Percentiles rank a stretch among this genome's conserved stretches.
Evolutionary conservation across 2,113 vertebrate species (phyloP).

Genomic region (Chloropsis hardwickii): DNA sequence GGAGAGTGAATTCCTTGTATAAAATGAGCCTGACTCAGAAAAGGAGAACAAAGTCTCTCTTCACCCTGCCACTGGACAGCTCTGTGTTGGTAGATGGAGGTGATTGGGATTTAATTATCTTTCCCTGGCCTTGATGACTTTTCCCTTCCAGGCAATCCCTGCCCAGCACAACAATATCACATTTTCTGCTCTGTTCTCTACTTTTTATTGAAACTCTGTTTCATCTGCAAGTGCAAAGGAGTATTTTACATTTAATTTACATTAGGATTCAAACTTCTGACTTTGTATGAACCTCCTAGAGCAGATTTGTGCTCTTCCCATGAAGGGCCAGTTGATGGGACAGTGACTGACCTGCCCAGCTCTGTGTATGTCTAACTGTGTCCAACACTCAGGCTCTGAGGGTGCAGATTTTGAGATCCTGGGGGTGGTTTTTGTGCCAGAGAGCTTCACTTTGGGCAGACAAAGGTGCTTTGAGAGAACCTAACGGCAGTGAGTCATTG

Average conservation of each 20-base stretch:
- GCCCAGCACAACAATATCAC: not conserved
- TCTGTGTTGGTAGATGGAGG: not conserved
- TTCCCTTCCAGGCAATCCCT: not conserved
- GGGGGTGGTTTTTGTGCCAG: not conserved
- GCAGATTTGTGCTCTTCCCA: not conserved
- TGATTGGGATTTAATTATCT: not conserved
- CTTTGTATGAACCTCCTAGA: not conserved
- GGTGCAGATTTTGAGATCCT: not conserved
- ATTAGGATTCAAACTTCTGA: not conserved
- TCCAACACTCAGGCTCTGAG: not conserved
- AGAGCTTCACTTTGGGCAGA: not conserved
- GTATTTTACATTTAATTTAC: not conserved
- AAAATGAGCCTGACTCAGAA: not conserved
- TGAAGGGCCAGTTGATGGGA: not conserved
- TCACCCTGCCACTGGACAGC: not conserved
- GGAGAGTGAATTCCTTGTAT: not conserved
- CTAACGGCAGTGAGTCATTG: not conserved
- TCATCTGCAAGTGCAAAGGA: not conserved
- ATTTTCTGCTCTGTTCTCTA: not conserved
- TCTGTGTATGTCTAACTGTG: not conserved
- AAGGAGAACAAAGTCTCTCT: not conserved
- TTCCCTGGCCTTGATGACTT: not conserved
- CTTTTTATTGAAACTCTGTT: not conserved
- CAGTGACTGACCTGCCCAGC: accelerated
- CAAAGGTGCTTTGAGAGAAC: not conserved